These are phyloP conservation scores for Echinometra lucunter DNA, from an alignment of 53 echinoderm and acorn worm species.

Conservation along the genomic window DNA sequence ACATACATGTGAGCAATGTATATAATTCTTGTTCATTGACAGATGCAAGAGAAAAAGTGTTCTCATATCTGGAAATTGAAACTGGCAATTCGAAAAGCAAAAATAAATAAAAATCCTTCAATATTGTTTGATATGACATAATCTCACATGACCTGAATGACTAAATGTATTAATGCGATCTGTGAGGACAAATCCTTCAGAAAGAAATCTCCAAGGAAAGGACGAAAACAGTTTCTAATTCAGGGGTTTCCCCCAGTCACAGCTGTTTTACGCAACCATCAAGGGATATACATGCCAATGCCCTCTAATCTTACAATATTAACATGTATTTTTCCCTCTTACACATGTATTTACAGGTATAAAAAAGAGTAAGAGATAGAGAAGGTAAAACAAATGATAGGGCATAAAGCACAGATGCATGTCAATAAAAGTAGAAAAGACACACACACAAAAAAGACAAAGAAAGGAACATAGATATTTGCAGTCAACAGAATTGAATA, in stretches of 20 bases:
- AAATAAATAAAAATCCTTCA: neutral
- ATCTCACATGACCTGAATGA: neutral
- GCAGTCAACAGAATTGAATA: no score
- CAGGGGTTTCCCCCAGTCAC: neutral
- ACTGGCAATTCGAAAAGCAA: neutral
- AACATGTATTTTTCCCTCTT: neutral
- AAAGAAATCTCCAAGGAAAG: neutral
- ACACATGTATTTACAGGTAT: neutral
- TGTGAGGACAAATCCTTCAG: neutral
- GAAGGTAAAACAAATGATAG: neutral
- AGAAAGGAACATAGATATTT: neutral
- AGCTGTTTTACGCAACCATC: neutral
- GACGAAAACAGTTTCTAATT: neutral
- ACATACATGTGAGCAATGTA: neutral
- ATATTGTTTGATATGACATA: neutral
- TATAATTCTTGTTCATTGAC: no score
- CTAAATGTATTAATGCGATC: neutral
- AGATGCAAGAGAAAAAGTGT: no score
- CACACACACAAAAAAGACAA: neutral
- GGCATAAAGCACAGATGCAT: neutral
- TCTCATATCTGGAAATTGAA: neutral
- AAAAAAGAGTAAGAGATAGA: conserved; percentile 13
- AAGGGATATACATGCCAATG: neutral
- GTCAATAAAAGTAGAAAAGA: neutral
- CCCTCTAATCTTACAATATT: neutral